phyloP scores from a whole-genome alignment of 1,140 invertebrate genomes.

The Mercenaria mercenaria region DNA sequence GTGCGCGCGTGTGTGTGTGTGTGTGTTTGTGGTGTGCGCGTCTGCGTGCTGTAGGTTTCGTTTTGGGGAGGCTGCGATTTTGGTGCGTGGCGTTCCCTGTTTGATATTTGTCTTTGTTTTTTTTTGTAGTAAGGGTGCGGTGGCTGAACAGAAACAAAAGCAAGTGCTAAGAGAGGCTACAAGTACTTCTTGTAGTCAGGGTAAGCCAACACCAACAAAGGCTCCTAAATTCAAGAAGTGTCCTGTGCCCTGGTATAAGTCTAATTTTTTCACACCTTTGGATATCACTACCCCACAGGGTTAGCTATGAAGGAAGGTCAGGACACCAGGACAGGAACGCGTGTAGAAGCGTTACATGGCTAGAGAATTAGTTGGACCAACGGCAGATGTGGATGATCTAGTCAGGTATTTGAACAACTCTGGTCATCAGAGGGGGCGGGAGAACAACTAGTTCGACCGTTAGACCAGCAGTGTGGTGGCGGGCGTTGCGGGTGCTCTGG shows the following conservation, averaged over 20 bases:
- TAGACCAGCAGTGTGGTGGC: too few species aligned
- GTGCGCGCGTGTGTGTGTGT: too few species aligned
- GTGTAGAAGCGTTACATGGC: not conserved
- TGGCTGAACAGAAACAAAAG: too few species aligned
- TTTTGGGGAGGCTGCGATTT: too few species aligned
- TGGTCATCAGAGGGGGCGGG: not conserved
- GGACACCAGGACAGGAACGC: too few species aligned
- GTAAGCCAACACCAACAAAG: not conserved
- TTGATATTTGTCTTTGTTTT: too few species aligned
- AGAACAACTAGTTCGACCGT: not conserved
- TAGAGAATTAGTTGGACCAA: not conserved
- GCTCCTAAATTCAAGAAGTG: too few species aligned
- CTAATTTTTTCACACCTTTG: not conserved
- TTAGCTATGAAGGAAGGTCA: not conserved
- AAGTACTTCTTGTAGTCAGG: not conserved
- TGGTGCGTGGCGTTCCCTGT: too few species aligned
- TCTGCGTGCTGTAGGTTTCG: too few species aligned
- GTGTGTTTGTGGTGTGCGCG: too few species aligned
- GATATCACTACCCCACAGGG: not conserved
- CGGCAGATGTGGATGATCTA: too few species aligned
- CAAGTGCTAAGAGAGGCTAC: not conserved
- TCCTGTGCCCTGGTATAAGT: constrained; percentile 3
- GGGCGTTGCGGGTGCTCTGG: not conserved
- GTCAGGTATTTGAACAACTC: not conserved
- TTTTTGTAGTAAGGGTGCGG: too few species aligned